A percentile compares a stretch with the other conserved stretches of the same genome.
Evolutionary conservation across 2,113 vertebrate genomes (phyloP).

Genomic region (Mellivora capensis): DNA sequence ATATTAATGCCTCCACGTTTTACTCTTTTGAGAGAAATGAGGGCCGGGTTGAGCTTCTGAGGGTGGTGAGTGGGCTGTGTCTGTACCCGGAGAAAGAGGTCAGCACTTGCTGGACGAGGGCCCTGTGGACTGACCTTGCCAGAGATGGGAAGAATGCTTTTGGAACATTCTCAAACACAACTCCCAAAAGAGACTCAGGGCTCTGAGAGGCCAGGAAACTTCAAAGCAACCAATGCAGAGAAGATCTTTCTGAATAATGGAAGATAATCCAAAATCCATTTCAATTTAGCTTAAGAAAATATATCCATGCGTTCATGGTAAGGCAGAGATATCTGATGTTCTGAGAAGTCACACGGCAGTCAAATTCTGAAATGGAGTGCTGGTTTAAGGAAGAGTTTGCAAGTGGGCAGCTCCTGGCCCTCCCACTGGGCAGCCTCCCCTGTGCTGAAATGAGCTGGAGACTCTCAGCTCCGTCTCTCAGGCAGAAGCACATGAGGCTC

Average conservation of each 20-base stretch:
- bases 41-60: not conserved
- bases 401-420: not conserved
- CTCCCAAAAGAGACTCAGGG: not conserved
- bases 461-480: not conserved
- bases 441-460: not conserved
- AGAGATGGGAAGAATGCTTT: not conserved
- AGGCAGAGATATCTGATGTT: not conserved
- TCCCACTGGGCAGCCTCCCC: not conserved
- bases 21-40: not conserved
- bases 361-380: not conserved
- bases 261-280: constrained; percentile 53
- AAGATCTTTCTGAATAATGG: not conserved
- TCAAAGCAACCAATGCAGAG: not conserved
- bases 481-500: not conserved
- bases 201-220: not conserved
- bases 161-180: not conserved
- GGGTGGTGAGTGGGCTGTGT: rapidly evolving
- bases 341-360: not conserved
- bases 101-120: not conserved
- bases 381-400: not conserved
- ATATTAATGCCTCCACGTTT: not conserved
- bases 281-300: constrained; percentile 55
- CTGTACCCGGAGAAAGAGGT: too few relatives aligned
- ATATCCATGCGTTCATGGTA: not conserved
- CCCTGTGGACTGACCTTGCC: not conserved